Conservation (phyloP, 2,113 vertebrate species). For the Ophthalmolycus amberensis region DNA sequence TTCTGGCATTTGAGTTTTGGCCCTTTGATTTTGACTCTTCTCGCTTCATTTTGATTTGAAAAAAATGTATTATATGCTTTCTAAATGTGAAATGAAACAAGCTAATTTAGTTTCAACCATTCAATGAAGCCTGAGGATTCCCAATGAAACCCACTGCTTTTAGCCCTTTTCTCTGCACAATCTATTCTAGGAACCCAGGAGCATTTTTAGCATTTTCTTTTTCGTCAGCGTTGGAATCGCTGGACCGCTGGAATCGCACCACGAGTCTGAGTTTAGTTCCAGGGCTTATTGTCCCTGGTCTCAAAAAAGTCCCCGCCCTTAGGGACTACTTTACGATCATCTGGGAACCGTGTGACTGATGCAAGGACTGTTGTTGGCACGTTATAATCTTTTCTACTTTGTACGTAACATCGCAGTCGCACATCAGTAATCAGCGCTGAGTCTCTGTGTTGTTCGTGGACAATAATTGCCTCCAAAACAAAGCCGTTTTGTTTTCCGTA, state of each 20-base stretch:
- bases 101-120: background rate
- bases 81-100: background rate
- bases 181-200: background rate
- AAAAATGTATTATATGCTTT: background rate
- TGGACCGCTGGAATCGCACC: background rate
- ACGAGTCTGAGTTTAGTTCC: background rate
- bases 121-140: background rate
- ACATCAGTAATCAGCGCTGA: background rate
- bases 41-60: conserved; percentile 2
- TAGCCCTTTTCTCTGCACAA: background rate
- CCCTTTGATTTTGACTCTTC: background rate
- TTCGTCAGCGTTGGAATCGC: background rate
- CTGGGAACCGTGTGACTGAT: background rate
- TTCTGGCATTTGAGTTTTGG: background rate
- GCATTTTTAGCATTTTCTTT: no score
- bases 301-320: background rate
- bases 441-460: background rate
- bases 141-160: background rate
- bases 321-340: background rate
- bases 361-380: no score
- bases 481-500: background rate
- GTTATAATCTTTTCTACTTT: background rate
- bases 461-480: background rate
- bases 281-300: background rate
- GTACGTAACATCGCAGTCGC: background rate